Evolutionary conservation across 2,797 vertebrate species (phyloP).

Genomic region (Lycodopsis pacificus): DNA sequence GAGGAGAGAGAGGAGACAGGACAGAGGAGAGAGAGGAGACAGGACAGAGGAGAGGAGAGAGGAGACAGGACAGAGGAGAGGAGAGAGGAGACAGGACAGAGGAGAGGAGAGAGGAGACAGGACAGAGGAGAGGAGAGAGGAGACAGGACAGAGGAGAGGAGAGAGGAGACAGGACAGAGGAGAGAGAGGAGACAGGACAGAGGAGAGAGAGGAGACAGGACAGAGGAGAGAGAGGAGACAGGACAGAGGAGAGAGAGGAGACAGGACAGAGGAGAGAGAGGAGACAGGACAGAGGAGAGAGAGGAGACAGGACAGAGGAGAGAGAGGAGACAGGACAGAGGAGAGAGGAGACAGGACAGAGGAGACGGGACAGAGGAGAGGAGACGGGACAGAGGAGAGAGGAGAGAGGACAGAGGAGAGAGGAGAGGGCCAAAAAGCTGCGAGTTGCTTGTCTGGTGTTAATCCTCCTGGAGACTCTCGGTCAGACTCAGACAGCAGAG

Average conservation of each 20-base stretch:
- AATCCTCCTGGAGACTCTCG: constrained; percentile 69
- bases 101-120: neutral
- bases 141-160: neutral
- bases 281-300: neutral
- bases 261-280: neutral
- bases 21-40: neutral
- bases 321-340: neutral
- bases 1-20: neutral
- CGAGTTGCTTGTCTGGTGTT: constrained; percentile 54
- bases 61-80: neutral
- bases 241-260: neutral
- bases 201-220: too few relatives aligned
- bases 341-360: too few relatives aligned
- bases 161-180: too few relatives aligned
- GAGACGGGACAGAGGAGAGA: neutral
- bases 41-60: neutral
- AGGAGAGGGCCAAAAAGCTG: neutral
- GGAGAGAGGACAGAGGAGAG: neutral
- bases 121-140: neutral
- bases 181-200: too few relatives aligned
- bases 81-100: neutral
- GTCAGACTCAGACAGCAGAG: constrained; percentile 63
- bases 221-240: neutral
- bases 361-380: too few relatives aligned
- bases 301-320: neutral